Evolutionary conservation across 2,113 vertebrate genomes (phyloP), one percentile per base, ranked within the genome.

Genomic region (Talpa occidentalis): DNA sequence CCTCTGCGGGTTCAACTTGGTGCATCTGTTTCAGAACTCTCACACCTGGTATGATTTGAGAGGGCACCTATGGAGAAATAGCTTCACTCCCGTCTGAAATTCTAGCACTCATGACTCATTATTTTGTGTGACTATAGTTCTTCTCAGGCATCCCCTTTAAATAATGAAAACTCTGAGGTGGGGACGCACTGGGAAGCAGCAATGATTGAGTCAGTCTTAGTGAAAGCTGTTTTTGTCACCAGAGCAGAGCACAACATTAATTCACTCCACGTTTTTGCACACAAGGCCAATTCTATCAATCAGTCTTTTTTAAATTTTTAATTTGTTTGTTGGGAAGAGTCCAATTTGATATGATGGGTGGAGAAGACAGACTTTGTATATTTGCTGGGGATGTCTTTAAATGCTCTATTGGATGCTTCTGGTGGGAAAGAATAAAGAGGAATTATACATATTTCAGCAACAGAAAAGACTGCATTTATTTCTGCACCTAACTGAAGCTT

Each of bases 141-240:
- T 88, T 87, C 74, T 85, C 59, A 76, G 74, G 64, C 37, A n/a
- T 32, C 35, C 42, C 21, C 30, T 73, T 79, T 84, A 87, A 87
- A 83, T 74, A 93, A 79, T 76, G 70, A 67, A 91, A 92, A 30
- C 49, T 83, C 64, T 87, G 42, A 26, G 30, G 66, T 84, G 42
- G 15, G 30, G 21, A 78, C 35, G 32, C 56, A 82, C 10, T 26
- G 35, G 32, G 26, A 35, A 79, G 11, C 32, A 69, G 26, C 32
- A 92, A 87, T 22, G 77, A 84, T 10, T 89, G 56, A 90, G 32
- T 73, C 89, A 64, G 17, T 95, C 37, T 74, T 92, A 86, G 47
- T 85, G 73, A 95, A 60, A 56, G 4, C 37, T 77, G 26, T 83
- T 70, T 86, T 85, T 92, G 21, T 26, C 35, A 47, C 62, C 4